Conservation (phyloP, 2,888 invertebrate species). For the Ornithoptera priamus region DNA sequence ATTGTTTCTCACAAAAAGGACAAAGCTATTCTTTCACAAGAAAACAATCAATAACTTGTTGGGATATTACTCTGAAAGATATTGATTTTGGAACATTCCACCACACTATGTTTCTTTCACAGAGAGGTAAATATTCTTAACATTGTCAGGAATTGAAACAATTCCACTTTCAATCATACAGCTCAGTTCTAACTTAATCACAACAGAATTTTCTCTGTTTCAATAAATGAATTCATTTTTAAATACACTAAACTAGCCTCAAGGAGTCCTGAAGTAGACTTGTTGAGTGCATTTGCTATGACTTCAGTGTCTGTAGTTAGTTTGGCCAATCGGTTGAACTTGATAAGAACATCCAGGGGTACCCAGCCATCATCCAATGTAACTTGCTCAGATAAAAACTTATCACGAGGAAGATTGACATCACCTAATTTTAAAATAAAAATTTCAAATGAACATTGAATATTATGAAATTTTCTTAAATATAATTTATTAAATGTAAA, state of each 20-base stretch:
- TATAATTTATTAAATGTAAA: neutral
- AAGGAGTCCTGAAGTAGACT: slow-evolving; percentile 85
- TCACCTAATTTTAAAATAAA: slow-evolving; percentile 84
- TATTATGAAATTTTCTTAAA: neutral
- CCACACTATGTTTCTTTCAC: too few species aligned
- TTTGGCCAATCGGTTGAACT: slow-evolving; percentile 91
- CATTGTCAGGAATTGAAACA: too few species aligned
- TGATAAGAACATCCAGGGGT: slow-evolving; percentile 88
- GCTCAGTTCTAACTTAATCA: too few species aligned
- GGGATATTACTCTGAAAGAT: too few species aligned
- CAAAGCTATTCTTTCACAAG: too few species aligned
- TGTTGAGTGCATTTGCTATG: slow-evolving; percentile 87
- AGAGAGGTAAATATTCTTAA: too few species aligned
- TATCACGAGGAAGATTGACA: slow-evolving; percentile 94
- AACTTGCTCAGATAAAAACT: slow-evolving; percentile 93
- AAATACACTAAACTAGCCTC: slow-evolving; percentile 74
- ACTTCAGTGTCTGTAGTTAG: slow-evolving; percentile 84
- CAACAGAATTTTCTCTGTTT: too few species aligned
- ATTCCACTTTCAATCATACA: too few species aligned
- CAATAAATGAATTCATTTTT: neutral
- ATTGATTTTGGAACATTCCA: too few species aligned
- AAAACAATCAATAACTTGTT: too few species aligned
- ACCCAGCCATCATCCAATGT: slow-evolving; percentile 95
- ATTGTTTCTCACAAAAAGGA: too few species aligned
- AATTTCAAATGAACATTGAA: neutral